phyloP scores from a whole-genome alignment of 2,797 vertebrate species.

The Chromobotia macracanthus region DNA sequence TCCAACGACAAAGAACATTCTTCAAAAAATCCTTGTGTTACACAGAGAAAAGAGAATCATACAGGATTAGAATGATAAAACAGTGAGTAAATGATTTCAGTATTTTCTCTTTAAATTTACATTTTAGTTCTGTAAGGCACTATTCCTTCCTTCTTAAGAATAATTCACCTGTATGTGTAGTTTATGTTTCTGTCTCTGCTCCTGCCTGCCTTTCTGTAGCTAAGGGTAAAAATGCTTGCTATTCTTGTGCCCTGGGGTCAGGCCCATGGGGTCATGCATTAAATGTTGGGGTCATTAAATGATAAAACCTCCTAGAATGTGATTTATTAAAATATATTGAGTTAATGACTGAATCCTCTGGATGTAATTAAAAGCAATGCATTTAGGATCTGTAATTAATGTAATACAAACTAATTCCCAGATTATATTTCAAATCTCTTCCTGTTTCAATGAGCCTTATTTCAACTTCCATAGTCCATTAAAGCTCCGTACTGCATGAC shows the following conservation, averaged over 20 bases:
- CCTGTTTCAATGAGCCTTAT: background rate
- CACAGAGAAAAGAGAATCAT: background rate
- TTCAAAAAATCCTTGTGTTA: background rate
- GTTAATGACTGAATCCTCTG: background rate
- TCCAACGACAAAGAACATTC: background rate
- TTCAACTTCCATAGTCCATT: conserved; percentile 25
- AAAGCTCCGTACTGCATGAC: conserved; percentile 18
- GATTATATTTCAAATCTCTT: conserved; percentile 26
- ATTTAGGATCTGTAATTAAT: conserved; percentile 32
- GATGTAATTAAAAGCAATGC: conserved; percentile 17
- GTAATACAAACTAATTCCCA: background rate
- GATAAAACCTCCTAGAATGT: background rate
- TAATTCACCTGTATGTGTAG: background rate
- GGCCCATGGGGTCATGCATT: background rate
- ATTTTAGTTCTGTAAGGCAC: background rate
- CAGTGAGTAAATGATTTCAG: background rate
- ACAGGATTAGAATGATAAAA: background rate
- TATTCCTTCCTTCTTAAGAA: background rate
- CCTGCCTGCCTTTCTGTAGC: background rate
- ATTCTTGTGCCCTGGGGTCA: background rate
- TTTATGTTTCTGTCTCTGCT: background rate
- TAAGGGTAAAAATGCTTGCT: background rate
- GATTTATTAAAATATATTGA: conserved; percentile 14
- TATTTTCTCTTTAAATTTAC: background rate
- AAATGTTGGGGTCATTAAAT: background rate